Conservation (phyloP, 2,797 vertebrate genomes). For the Coracias cyanogaster region DNA sequence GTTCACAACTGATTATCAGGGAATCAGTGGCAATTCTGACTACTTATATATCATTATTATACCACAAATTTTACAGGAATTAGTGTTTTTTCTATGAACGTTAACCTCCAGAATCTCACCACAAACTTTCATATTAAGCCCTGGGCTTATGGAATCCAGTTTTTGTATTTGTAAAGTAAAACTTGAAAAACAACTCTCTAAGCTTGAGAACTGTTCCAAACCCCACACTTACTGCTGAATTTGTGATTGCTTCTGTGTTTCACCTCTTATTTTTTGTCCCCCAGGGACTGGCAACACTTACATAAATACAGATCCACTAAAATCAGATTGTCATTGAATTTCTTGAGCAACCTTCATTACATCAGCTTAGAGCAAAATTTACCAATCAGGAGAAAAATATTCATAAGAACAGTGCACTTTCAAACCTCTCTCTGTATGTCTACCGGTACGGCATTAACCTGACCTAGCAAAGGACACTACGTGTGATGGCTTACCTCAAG, state of each 20-base stretch:
- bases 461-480: not conserved
- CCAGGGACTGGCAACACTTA: not conserved
- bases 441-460: not conserved
- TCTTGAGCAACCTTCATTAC: not conserved
- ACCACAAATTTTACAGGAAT: not conserved
- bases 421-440: not conserved
- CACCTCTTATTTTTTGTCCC: not conserved
- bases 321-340: not conserved
- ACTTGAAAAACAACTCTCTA: not conserved
- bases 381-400: not conserved
- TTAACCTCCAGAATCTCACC: not conserved
- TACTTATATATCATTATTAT: not conserved
- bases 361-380: not conserved
- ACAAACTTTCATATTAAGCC: not conserved
- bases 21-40: not conserved
- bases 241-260: not conserved
- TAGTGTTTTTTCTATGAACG: accelerated
- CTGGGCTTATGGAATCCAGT: not conserved
- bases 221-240: not conserved
- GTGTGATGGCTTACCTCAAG: not conserved
- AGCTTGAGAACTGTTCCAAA: not conserved
- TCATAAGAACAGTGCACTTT: not conserved
- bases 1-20: not conserved
- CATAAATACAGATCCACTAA: not conserved
- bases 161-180: not conserved